Conservation (phyloP, 2,888 invertebrate species). For the Drosophila setosimentum region DNA sequence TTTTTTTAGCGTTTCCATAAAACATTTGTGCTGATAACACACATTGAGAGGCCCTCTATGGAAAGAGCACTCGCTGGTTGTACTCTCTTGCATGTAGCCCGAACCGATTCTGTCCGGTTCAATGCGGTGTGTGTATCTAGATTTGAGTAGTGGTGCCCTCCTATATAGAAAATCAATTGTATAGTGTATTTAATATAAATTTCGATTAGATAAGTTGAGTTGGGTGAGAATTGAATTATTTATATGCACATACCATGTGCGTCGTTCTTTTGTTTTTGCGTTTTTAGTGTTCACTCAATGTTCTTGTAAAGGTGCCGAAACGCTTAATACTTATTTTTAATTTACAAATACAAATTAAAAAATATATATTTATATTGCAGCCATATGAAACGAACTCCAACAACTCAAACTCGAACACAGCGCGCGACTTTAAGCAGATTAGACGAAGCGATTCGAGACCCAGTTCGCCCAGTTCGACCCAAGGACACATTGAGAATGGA, state of each 20-base stretch:
- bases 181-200: conserved; percentile 49
- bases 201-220: conserved; percentile 65
- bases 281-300: not conserved
- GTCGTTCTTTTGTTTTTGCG: not conserved
- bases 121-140: conserved; percentile 31
- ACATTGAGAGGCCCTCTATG: conserved; percentile 8
- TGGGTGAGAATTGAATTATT: conserved; percentile 1
- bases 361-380: conserved; percentile 86
- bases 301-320: conserved; percentile 23
- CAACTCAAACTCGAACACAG: conserved; percentile 73
- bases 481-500: conserved; percentile 84
- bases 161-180: conserved; percentile 70
- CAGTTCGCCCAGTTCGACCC: conserved; percentile 84
- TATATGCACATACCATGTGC: conserved; percentile 13
- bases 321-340: not conserved
- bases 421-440: conserved; percentile 86
- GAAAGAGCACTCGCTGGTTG: not conserved
- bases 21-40: conserved; percentile 27
- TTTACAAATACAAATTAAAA: not conserved
- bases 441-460: conserved; percentile 86
- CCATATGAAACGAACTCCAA: conserved; percentile 87
- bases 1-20: not conserved
- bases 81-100: not conserved
- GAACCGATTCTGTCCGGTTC: conserved; percentile 16
- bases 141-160: conserved; percentile 50